phyloP scores from a whole-genome alignment of 2,797 vertebrate genomes.

The Peromyscus melanophrys region DNA sequence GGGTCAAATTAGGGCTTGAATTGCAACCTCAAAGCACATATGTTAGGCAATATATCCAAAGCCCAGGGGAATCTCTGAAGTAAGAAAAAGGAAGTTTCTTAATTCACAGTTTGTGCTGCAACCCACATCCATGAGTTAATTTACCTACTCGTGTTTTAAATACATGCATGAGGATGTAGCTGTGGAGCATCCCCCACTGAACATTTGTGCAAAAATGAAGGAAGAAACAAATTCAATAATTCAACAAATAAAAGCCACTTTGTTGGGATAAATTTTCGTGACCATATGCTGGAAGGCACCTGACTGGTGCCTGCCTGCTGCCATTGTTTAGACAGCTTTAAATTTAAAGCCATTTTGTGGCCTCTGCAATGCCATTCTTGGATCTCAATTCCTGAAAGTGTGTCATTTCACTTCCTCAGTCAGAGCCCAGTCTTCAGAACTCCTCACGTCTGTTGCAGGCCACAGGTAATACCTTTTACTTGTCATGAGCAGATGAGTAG shows the following conservation, averaged over 20 bases:
- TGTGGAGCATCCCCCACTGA: background rate
- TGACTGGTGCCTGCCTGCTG: conserved; percentile 79
- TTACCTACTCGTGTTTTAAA: conserved; percentile 40
- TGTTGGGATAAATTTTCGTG: conserved; percentile 76
- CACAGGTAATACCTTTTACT: background rate
- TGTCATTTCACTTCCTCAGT: conserved; percentile 7
- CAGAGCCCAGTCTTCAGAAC: conserved; percentile 36
- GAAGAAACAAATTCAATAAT: conserved; percentile 74
- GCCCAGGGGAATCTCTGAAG: conserved; percentile 10
- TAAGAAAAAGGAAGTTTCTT: conserved; percentile 41
- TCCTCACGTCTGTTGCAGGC: background rate
- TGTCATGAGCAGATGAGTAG: background rate
- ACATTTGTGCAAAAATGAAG: conserved; percentile 60
- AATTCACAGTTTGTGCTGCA: background rate
- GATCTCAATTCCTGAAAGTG: background rate
- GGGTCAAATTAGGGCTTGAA: conserved; percentile 9
- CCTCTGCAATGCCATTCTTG: conserved; percentile 49
- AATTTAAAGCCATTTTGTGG: conserved; percentile 81
- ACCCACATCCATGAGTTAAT: background rate
- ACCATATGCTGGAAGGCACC: conserved; percentile 79
- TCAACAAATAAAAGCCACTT: conserved; percentile 76
- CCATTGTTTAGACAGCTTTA: conserved; percentile 82
- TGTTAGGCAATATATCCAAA: background rate
- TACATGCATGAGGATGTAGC: background rate
- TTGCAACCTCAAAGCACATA: background rate